phyloP scores from a whole-genome alignment of 2,113 vertebrate species.

The Scophthalmus maximus region DNA sequence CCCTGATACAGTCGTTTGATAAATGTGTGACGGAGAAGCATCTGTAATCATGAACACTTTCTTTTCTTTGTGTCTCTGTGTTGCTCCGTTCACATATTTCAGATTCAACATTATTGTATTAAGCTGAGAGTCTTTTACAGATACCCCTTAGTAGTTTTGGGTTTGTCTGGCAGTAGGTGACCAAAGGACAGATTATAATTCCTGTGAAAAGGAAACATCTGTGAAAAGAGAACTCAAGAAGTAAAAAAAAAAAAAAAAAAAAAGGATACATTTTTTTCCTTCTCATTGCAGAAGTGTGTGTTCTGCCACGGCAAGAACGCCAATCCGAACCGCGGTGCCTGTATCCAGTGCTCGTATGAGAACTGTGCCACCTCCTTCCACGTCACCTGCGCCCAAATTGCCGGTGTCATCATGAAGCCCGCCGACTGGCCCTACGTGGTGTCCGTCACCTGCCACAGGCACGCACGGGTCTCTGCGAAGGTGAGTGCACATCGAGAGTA shows the following conservation, averaged over 20 bases:
- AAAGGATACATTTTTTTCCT: too few relatives aligned
- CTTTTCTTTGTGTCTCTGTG: too few relatives aligned
- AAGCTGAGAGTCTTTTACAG: too few relatives aligned
- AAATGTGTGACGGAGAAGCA: too few relatives aligned
- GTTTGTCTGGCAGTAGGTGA: neutral
- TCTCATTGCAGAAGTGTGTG: constrained; percentile 88
- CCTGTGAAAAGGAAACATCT: neutral
- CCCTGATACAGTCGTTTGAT: too few relatives aligned
- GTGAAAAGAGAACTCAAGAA: neutral
- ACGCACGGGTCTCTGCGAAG: constrained; percentile 78
- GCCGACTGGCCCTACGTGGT: constrained; percentile 97
- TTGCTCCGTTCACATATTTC: too few relatives aligned
- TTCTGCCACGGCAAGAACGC: constrained; percentile 88
- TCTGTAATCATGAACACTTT: too few relatives aligned
- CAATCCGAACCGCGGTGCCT: constrained; percentile 87
- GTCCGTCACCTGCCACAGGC: constrained; percentile 94
- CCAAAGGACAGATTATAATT: neutral
- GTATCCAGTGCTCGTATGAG: constrained; percentile 93
- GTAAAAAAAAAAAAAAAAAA: neutral
- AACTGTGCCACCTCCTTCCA: constrained; percentile 98
- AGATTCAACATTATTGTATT: too few relatives aligned
- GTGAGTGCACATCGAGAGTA: constrained; percentile 69
- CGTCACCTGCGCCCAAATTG: constrained; percentile 93
- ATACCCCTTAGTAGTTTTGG: too few relatives aligned
- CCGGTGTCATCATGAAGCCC: constrained; percentile 91